phyloP scores from a whole-genome alignment of 1,140 invertebrate species.

The Asbolus verrucosus region DNA sequence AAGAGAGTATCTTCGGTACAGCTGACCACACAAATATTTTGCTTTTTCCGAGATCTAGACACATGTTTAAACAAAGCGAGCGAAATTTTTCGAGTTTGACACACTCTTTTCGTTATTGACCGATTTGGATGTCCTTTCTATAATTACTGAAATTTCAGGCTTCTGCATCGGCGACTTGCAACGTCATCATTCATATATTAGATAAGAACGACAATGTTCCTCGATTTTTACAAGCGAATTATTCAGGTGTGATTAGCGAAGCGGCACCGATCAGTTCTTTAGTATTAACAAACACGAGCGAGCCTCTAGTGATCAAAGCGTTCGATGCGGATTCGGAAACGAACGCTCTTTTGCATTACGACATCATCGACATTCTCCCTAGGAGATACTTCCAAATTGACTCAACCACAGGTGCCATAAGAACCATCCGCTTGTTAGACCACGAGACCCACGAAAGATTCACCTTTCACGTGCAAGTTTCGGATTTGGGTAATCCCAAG shows the following conservation, averaged over 20 bases:
- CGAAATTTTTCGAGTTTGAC: no score
- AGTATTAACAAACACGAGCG: constrained; percentile 75
- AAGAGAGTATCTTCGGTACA: no score
- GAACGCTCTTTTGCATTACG: constrained; percentile 86
- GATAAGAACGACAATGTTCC: constrained; percentile 92
- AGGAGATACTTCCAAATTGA: constrained; percentile 87
- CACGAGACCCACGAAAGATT: constrained; percentile 77
- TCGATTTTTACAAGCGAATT: constrained; percentile 75
- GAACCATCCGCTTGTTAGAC: constrained; percentile 81
- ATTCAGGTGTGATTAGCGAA: constrained; percentile 80
- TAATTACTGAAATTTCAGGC: no score
- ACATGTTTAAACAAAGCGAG: no score
- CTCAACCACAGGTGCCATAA: constrained; percentile 88
- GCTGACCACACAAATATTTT: no score
- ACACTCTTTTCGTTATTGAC: no score
- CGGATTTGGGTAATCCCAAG: constrained; percentile 86
- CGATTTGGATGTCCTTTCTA: no score
- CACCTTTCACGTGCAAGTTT: constrained; percentile 71
- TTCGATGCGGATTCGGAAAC: constrained; percentile 84
- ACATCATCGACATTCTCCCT: constrained; percentile 82
- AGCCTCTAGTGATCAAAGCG: constrained; percentile 83
- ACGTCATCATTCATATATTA: constrained; percentile 80
- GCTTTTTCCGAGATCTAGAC: no score
- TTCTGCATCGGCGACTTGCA: constrained; percentile 74
- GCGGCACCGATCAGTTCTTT: constrained; percentile 77